Base-by-base conservation (phyloP, 2,797 vertebrate species). In the Philypnodon macrostomus region DNA sequence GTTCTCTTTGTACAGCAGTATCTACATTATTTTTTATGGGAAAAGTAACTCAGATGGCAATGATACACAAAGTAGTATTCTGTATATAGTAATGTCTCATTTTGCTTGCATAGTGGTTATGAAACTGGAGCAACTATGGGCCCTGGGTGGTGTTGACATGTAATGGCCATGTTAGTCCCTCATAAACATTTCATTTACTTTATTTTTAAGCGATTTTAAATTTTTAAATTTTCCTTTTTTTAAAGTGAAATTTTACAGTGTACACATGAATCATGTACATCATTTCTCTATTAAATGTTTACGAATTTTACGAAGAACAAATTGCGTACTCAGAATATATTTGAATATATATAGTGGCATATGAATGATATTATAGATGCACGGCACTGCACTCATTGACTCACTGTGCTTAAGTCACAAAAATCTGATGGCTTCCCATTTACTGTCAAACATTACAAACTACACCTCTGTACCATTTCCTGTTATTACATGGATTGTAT, bases 391-490 rank as follows among this genome's bases (percentile, higher is more conserved):
- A 10, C n/a, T 46, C 11, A 23, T 59, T 54, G n/a, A n/a, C n/a
- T n/a, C n/a, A n/a, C n/a, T n/a, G n/a, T n/a, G n/a, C 11, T n/a
- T 23, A 48, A 46, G 8, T 39, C 42, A 5, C 21, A 13, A 17
- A 21, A 16, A 23, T 47, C 12, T 45, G 23, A 34, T 49, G 40
- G 33, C 4, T 4, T 23, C 19, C 31, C 30, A 47, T 34, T 47
- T 47, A 23, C 45, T 47, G 45, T 47, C 45, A 47, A 35, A 47
- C 10, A 2, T 47, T 47, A 46, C 35, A 59, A 35, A 65, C 31
- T 45, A 50, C 31, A 33, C 35, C 30, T 33, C 33, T 7, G 40
- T 15, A 31, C 15, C 12, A 18, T 36, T 53, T 65, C 26, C 47
- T 53, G 55, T 51, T 47, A 40, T 47, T 34, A 32, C n/a, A 35